phyloP scores from a whole-genome alignment of 1,140 invertebrate species.

The Lanistes nyassanus region DNA sequence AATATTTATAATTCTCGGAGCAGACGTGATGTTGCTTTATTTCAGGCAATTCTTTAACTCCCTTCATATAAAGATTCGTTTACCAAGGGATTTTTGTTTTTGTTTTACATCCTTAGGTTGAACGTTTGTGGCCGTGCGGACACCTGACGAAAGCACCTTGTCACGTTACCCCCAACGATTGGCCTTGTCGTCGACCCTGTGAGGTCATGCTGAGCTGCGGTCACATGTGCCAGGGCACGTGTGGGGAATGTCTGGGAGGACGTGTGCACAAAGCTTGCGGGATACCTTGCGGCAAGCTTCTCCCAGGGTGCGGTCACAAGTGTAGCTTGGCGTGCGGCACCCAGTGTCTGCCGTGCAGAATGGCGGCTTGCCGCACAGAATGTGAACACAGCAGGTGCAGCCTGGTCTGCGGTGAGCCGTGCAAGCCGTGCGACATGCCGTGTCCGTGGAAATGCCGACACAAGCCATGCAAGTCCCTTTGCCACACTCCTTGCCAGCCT shows the following conservation, averaged over 20 bases:
- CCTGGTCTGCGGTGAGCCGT: constrained; percentile 65
- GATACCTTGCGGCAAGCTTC: constrained; percentile 48
- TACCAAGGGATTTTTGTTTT: no score
- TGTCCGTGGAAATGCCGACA: constrained; percentile 68
- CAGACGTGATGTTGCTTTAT: no score
- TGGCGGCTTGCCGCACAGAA: constrained; percentile 70
- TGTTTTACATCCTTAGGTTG: constrained; percentile 72
- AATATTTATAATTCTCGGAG: no score
- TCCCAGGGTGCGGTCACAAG: constrained; percentile 62
- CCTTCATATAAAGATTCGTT: no score
- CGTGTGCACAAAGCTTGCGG: constrained; percentile 71
- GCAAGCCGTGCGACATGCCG: constrained; percentile 70
- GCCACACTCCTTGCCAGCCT: constrained; percentile 72
- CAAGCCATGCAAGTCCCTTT: constrained; percentile 70
- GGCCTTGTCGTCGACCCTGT: constrained; percentile 36
- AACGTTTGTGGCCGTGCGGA: constrained; percentile 56
- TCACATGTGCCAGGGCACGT: constrained; percentile 52
- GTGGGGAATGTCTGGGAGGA: constrained; percentile 70
- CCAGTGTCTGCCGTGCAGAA: constrained; percentile 74
- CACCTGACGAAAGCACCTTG: constrained; percentile 55
- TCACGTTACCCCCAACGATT: constrained; percentile 28
- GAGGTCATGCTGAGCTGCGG: constrained; percentile 41
- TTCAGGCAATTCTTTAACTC: no score
- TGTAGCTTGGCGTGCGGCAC: constrained; percentile 49
- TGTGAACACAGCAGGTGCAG: constrained; percentile 74